phyloP scores from a whole-genome alignment of 1,140 invertebrate genomes.

The Schlechtendalia chinensis region DNA sequence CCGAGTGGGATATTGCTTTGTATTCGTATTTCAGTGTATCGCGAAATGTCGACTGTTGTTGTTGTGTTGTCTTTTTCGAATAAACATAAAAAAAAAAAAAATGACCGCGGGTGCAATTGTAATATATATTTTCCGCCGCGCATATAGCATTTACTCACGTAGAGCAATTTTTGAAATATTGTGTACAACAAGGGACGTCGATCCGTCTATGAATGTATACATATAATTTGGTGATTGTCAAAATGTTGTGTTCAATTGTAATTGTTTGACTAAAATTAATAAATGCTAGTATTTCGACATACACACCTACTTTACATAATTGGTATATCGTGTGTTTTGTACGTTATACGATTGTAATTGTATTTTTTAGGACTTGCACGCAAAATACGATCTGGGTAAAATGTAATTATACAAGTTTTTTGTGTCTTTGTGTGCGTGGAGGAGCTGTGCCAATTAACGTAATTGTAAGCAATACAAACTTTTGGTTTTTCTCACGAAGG shows the following conservation, averaged over 20 bases:
- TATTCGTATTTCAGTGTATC: too few species aligned
- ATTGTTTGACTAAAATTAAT: constrained; percentile 17
- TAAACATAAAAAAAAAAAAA: too few species aligned
- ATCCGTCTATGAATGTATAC: neutral
- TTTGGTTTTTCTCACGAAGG: constrained; percentile 9
- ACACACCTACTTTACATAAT: constrained; percentile 36
- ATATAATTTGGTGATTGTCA: neutral
- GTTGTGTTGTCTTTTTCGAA: too few species aligned
- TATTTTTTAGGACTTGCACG: constrained; percentile 6
- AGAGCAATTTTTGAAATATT: too few species aligned
- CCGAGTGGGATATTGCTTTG: too few species aligned
- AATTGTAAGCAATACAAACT: constrained; percentile 17
- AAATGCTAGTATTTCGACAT: neutral
- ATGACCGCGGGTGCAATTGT: too few species aligned
- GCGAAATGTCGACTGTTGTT: too few species aligned
- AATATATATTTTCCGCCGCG: too few species aligned
- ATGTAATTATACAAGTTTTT: constrained; percentile 25
- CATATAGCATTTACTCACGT: too few species aligned
- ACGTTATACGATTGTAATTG: neutral
- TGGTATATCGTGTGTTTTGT: neutral
- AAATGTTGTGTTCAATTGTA: constrained; percentile 2
- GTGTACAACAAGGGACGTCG: too few species aligned
- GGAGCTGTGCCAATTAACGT: constrained; percentile 4
- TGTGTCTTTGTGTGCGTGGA: too few species aligned
- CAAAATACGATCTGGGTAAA: neutral